Percentiles rank a stretch among this genome's conserved stretches.
phyloP scores from a whole-genome alignment of 2,797 vertebrate genomes.

The Muscicapa comitata region DNA sequence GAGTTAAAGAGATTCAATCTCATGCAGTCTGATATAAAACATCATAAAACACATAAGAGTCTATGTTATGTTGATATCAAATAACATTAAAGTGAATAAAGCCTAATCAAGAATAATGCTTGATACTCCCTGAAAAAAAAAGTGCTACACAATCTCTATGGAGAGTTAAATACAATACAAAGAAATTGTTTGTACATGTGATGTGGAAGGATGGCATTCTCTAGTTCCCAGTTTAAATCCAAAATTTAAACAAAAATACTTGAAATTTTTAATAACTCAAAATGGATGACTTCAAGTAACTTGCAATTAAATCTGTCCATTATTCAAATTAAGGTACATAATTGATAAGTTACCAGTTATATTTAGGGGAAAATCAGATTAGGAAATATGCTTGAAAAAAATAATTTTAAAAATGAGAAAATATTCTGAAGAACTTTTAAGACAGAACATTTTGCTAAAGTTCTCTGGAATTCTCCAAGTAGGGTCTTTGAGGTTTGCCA shows the following conservation, averaged over 20 bases:
- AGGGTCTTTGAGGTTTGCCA: not conserved
- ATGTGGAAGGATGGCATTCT: not conserved
- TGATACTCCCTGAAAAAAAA: not conserved
- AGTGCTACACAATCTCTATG: fast-evolving
- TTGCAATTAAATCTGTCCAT: fast-evolving
- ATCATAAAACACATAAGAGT: not conserved
- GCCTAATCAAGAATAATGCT: not conserved
- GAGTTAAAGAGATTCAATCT: not conserved
- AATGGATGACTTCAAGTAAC: not conserved
- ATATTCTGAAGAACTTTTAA: not conserved
- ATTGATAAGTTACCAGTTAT: not conserved
- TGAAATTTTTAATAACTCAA: not conserved
- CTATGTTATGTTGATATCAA: fast-evolving
- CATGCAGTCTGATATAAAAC: not conserved
- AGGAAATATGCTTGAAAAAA: not conserved
- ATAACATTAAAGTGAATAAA: not conserved
- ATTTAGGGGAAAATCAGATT: not conserved
- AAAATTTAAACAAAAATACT: not conserved
- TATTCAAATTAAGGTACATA: not conserved
- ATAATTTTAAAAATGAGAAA: not conserved
- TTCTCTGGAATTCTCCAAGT: not conserved
- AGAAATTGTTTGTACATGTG: not conserved
- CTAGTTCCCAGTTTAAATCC: not conserved
- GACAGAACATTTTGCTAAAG: not conserved
- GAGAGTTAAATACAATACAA: not conserved